A percentile compares a stretch with the other conserved stretches of the same genome.
Conservation (phyloP, 2,888 invertebrate genomes). For the Scaeva pyrastri region DNA sequence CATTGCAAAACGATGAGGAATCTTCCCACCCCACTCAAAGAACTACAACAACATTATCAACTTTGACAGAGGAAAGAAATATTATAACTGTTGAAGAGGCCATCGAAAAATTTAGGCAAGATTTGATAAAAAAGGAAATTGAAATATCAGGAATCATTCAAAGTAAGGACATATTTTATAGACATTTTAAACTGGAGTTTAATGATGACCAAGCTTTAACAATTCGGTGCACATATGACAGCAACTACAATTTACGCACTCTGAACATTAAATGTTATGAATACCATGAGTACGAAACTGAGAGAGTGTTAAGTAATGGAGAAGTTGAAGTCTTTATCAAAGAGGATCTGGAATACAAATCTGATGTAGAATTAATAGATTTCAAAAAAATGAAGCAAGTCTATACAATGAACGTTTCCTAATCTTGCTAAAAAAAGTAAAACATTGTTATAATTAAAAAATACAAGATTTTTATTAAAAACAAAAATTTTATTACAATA, state of each 20-base stretch:
- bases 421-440: too few relatives aligned
- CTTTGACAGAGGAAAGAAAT: conserved; percentile 27
- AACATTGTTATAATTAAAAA: too few relatives aligned
- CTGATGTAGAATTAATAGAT: too few relatives aligned
- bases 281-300: conserved; percentile 49
- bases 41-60: neutral
- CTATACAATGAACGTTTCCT: too few relatives aligned
- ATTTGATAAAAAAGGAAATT: conserved; percentile 59
- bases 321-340: conserved; percentile 32
- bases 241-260: conserved; percentile 13
- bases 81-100: conserved; percentile 54
- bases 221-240: conserved; percentile 54
- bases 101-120: conserved; percentile 68
- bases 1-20: neutral
- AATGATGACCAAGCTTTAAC: conserved; percentile 32
- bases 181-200: conserved; percentile 59
- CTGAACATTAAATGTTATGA: conserved; percentile 45
- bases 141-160: conserved; percentile 63
- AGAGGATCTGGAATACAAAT: too few relatives aligned
- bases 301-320: conserved; percentile 46
- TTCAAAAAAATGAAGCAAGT: too few relatives aligned
- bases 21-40: neutral
- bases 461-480: too few relatives aligned
- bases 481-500: too few relatives aligned
- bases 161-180: conserved; percentile 59